Conservation (phyloP, 2,888 invertebrate species). For the Emmelina monodactyla region DNA sequence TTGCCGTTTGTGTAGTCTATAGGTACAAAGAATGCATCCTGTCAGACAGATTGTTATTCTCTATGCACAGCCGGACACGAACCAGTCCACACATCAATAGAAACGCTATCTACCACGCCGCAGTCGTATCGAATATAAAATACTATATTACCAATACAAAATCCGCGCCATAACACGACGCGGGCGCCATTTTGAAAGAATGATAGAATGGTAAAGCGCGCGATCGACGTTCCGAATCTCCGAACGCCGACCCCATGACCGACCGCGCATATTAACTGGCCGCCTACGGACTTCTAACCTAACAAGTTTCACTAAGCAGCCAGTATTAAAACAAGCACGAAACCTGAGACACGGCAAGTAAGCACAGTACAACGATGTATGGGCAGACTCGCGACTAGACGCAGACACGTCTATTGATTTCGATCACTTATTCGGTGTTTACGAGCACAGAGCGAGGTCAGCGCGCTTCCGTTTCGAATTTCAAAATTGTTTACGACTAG, state of each 20-base stretch:
- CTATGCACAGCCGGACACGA: constrained; percentile 39
- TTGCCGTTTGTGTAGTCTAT: no score
- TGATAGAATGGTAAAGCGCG: neutral
- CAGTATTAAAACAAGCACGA: no score
- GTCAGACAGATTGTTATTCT: constrained; percentile 40
- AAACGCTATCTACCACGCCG: constrained; percentile 46
- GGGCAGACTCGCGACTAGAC: constrained; percentile 29
- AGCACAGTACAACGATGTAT: constrained; percentile 23
- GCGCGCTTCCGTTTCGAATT: constrained; percentile 42
- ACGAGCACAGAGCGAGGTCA: constrained; percentile 49
- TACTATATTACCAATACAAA: constrained; percentile 29
- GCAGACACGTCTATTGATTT: constrained; percentile 57
- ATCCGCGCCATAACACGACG: constrained; percentile 15
- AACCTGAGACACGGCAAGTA: no score
- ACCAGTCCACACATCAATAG: constrained; percentile 47
- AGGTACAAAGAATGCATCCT: no score
- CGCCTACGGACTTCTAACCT: constrained; percentile 50
- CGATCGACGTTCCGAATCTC: constrained; percentile 8
- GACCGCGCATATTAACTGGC: constrained; percentile 56
- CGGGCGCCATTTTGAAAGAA: constrained; percentile 21
- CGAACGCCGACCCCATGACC: constrained; percentile 57
- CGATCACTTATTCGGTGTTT: constrained; percentile 54
- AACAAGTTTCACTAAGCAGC: no score
- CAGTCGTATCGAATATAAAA: constrained; percentile 58
- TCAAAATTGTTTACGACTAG: no score